Evolutionary conservation across 2,113 vertebrate species (phyloP).

Genomic region (Sinocyclocheilus anshuiensis): DNA sequence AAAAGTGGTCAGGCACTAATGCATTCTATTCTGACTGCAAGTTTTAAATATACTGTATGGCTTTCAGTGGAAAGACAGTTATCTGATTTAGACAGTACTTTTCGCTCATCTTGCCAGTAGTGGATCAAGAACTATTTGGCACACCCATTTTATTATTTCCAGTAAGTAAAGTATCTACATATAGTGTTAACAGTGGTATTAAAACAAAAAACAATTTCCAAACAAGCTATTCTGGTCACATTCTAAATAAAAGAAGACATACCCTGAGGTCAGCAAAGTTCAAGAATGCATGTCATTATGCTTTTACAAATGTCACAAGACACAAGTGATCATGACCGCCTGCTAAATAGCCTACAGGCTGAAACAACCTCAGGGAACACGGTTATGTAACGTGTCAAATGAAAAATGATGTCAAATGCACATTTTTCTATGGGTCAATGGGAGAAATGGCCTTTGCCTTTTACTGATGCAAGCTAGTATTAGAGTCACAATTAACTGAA

Average conservation of each 20-base stretch:
- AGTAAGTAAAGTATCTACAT: background rate
- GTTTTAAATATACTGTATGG: too few species aligned
- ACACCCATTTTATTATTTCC: background rate
- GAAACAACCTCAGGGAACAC: constrained; percentile 7
- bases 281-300: constrained; percentile 10
- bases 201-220: too few species aligned
- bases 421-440: constrained; percentile 53
- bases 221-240: background rate
- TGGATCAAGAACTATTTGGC: background rate
- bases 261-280: background rate
- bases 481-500: background rate
- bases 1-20: too few species aligned
- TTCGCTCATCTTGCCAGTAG: background rate
- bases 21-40: too few species aligned
- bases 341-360: background rate
- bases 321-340: constrained; percentile 26
- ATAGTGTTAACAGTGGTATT: too few species aligned
- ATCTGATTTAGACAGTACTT: background rate
- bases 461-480: background rate
- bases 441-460: background rate
- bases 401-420: constrained; percentile 61
- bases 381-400: constrained; percentile 69
- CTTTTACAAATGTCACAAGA: constrained; percentile 26
- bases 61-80: background rate
- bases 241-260: background rate